Evolutionary conservation across 1,140 invertebrate species (phyloP).

Genomic region (Drosophila takahashii): DNA sequence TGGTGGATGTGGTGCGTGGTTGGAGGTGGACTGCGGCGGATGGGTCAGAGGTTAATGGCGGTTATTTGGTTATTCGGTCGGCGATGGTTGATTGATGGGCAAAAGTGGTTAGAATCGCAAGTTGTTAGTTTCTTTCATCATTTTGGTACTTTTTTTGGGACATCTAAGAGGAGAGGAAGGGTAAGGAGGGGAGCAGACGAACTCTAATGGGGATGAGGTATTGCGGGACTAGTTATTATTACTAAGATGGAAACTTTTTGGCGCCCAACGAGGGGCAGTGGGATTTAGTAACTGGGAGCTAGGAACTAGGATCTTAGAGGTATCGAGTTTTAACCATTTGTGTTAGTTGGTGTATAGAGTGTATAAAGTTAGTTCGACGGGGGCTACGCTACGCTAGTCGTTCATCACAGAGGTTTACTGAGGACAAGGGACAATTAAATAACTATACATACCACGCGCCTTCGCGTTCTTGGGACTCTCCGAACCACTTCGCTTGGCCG

Average conservation of each 20-base stretch:
- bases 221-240: too few relatives aligned
- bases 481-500: slow-evolving; percentile 93
- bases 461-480: slow-evolving; percentile 86
- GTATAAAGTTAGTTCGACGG: not conserved
- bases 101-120: slow-evolving; percentile 48
- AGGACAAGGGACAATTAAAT: too few relatives aligned
- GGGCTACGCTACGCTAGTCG: slow-evolving; percentile 11
- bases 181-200: not conserved
- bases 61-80: slow-evolving; percentile 45
- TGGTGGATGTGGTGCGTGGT: slow-evolving; percentile 40
- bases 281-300: not conserved
- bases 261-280: not conserved
- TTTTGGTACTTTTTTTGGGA: not conserved
- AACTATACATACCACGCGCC: slow-evolving; percentile 71
- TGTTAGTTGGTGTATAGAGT: not conserved
- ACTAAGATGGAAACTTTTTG: not conserved
- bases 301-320: too few relatives aligned
- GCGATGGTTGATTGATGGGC: slow-evolving; percentile 35
- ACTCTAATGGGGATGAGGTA: not conserved
- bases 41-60: slow-evolving; percentile 51
- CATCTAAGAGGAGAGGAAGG: not conserved
- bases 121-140: slow-evolving; percentile 29
- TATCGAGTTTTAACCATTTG: not conserved
- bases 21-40: slow-evolving; percentile 37
- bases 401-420: not conserved